Conservation (phyloP, 30 jellyfish, hydroid and myxozoan genomes). For the Nemopilema nomurai region DNA sequence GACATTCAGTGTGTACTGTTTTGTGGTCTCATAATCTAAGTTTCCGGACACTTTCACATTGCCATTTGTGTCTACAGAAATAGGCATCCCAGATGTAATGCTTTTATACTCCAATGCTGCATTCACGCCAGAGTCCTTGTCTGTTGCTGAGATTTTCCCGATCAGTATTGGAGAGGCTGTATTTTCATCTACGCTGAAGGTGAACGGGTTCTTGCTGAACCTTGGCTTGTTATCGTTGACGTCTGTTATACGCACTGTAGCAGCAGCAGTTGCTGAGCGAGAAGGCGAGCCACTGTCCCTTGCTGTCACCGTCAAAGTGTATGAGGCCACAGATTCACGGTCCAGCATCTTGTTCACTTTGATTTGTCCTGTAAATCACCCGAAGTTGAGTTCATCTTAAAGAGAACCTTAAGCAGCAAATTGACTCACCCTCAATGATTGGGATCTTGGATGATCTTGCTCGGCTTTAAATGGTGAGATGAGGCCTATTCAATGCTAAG, state of each 20-base stretch:
- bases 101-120: slow-evolving; percentile 32
- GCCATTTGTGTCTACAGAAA: slow-evolving; percentile 27
- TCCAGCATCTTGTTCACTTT: slow-evolving; percentile 43
- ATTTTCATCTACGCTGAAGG: slow-evolving; percentile 15
- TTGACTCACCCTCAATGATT: too few relatives aligned
- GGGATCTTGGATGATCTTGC: too few relatives aligned
- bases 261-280: slow-evolving; percentile 40
- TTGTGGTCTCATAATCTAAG: slow-evolving; percentile 44
- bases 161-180: not conserved
- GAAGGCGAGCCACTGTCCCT: slow-evolving; percentile 78
- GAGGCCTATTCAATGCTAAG: too few relatives aligned
- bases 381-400: too few relatives aligned
- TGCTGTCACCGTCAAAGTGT: slow-evolving; percentile 54
- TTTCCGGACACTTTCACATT: slow-evolving; percentile 11
- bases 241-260: slow-evolving; percentile 56
- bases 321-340: slow-evolving; percentile 47
- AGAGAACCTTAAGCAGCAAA: too few relatives aligned
- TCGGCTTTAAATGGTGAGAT: too few relatives aligned
- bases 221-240: slow-evolving; percentile 82
- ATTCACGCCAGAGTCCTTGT: slow-evolving; percentile 41
- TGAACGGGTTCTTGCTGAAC: slow-evolving; percentile 45
- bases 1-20: slow-evolving; percentile 10
- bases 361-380: slow-evolving; percentile 33
- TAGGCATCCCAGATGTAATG: slow-evolving; percentile 14
- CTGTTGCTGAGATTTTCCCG: slow-evolving; percentile 54